Base-by-base conservation (phyloP, 2,888 invertebrate genomes). In the Allophyes oxyacanthae region DNA sequence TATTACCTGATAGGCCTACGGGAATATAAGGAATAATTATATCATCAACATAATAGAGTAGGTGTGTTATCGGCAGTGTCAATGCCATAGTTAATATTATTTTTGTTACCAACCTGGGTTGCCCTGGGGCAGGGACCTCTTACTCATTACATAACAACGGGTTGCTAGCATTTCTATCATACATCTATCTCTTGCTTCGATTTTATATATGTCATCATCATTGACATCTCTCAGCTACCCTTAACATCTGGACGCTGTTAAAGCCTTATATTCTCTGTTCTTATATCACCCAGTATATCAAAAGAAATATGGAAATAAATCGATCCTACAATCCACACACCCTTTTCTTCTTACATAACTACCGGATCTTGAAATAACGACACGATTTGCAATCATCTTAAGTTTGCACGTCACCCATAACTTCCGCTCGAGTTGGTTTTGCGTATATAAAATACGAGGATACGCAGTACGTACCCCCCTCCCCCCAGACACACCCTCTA, bases 341-440 rank as follows among this genome's bases (percentile, higher is more conserved):
- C 38, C 34, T 15, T 49, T 59, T 45, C 36, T 11, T 48, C 43
- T 52, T 43, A 6, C 51, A 41, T 54, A 55, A 44, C 30, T 64
- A 52, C 11, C 26, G 10, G 7, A 13, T 42, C 20, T 62, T 42
- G 32, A 33, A 60, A 60, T 63, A 69, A 66, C 45, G 59, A 71
- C 61, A 76, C 65, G 62, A 61, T 72, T 73, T 66, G 68, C 72
- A 66, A 73, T 72, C 61, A 72, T 74, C 72, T 76, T 74, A 71
- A 75, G 63, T 77, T 71, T 63, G 74, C 71, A 77, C 72, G 72
- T 64, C 70, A 72, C 64, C 70, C 60, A 75, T 83, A 79, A 84
- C 82, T 86, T 84, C 78, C 77, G 71, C 78, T 60, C 60, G 75
- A 82, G 76, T 72, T 69, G 62, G 64, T 73, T 74, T 74, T 76